Evolutionary conservation across 2,888 invertebrate species (phyloP).

Genomic region (Coelopa pilipes): DNA sequence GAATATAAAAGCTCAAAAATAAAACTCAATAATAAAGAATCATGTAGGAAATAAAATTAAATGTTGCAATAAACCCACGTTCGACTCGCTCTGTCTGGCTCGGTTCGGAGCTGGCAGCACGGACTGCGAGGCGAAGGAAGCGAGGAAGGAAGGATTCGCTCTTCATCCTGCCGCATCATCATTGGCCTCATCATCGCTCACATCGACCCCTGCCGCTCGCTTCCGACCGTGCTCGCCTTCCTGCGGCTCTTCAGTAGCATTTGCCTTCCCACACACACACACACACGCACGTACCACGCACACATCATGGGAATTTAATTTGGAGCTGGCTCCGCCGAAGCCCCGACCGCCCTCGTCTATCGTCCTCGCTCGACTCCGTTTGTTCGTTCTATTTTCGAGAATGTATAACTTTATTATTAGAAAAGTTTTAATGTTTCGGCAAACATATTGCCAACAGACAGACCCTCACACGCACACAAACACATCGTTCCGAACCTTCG

Average conservation of each 20-base stretch:
- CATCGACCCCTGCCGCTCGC: background rate
- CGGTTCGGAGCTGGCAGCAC: background rate
- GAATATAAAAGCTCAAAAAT: no score
- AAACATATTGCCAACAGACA: constrained; percentile 5
- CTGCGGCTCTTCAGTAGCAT: constrained; percentile 7
- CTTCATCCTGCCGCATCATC: constrained; percentile 10
- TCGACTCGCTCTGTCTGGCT: background rate
- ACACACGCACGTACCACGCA: no score
- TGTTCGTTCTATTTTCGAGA: constrained; percentile 51
- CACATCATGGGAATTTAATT: constrained; percentile 9
- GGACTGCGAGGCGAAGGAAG: background rate
- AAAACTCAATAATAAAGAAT: background rate
- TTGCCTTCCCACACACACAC: background rate
- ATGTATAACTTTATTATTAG: constrained; percentile 58
- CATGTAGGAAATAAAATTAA: background rate
- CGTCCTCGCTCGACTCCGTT: constrained; percentile 39
- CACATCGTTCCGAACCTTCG: no score
- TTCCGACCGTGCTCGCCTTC: background rate
- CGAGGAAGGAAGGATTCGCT: no score
- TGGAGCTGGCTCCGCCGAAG: constrained; percentile 28
- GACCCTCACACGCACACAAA: no score
- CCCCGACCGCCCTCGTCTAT: constrained; percentile 26
- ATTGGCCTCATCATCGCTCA: constrained; percentile 2
- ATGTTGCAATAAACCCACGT: constrained; percentile 1
- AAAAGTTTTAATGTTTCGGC: constrained; percentile 59